Conservation (phyloP, 2,888 invertebrate species). For the Neoscelio sp. region DNA sequence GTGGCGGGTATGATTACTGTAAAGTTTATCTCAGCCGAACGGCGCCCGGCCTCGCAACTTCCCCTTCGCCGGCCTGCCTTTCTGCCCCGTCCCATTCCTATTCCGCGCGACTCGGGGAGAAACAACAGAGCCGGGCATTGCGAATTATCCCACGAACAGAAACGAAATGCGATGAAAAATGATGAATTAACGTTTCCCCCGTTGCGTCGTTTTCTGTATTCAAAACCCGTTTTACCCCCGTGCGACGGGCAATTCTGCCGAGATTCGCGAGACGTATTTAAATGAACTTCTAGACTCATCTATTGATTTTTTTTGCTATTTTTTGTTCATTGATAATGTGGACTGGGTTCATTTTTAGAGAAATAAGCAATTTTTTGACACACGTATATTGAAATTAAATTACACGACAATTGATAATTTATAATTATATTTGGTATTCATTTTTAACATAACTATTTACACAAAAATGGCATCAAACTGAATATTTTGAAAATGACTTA, state of each 20-base stretch:
- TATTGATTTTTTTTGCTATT: constrained; percentile 49
- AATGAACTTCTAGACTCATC: constrained; percentile 49
- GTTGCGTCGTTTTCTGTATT: constrained; percentile 56
- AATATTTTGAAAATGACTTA: too few species aligned
- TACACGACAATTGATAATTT: too few species aligned
- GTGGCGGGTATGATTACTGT: too few species aligned
- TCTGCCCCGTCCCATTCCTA: not conserved
- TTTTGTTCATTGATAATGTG: constrained; percentile 22
- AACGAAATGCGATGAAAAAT: constrained; percentile 65
- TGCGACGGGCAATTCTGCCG: constrained; percentile 54
- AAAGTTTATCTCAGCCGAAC: too few species aligned
- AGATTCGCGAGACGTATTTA: constrained; percentile 57
- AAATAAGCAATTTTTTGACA: too few species aligned
- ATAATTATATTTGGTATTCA: too few species aligned
- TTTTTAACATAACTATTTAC: too few species aligned
- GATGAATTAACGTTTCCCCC: constrained; percentile 67
- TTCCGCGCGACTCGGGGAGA: constrained; percentile 23
- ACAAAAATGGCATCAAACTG: too few species aligned
- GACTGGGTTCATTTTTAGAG: constrained; percentile 3
- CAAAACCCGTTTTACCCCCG: constrained; percentile 59
- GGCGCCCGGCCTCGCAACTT: not conserved
- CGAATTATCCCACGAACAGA: constrained; percentile 64
- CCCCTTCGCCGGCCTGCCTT: not conserved
- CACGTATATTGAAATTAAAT: too few species aligned
- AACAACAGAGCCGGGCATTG: constrained; percentile 56